phyloP scores from a whole-genome alignment of 2,113 vertebrate species.

The Neolamprologus fasciatus region DNA sequence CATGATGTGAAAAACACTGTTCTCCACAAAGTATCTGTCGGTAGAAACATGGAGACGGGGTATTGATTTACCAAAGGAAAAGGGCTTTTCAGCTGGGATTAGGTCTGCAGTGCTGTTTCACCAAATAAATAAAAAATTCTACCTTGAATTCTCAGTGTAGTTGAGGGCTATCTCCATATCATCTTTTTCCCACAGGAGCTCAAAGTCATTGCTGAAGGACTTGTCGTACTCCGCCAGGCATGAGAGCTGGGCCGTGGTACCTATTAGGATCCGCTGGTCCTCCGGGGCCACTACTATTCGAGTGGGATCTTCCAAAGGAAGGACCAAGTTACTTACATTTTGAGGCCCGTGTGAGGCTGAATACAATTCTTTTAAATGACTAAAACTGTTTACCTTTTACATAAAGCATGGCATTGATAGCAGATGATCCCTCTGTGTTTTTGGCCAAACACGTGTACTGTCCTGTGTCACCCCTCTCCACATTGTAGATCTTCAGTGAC shows the following conservation, averaged over 20 bases:
- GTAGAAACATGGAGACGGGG: neutral
- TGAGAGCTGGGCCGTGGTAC: constrained; percentile 74
- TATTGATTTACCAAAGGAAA: constrained; percentile 14
- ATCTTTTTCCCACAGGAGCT: constrained; percentile 86
- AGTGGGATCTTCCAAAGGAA: constrained; percentile 79
- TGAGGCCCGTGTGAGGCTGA: neutral
- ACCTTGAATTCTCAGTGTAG: constrained; percentile 78
- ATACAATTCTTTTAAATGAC: neutral
- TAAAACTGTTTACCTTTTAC: constrained; percentile 78
- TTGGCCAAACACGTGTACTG: constrained; percentile 82
- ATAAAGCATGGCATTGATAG: constrained; percentile 77
- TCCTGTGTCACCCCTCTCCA: constrained; percentile 74
- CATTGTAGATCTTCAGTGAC: constrained; percentile 76
- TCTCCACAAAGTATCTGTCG: constrained; percentile 72
- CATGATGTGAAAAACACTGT: constrained; percentile 77
- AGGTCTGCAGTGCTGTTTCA: neutral
- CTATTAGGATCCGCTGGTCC: constrained; percentile 75
- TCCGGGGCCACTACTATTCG: constrained; percentile 73
- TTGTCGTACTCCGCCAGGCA: constrained; percentile 82
- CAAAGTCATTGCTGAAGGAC: constrained; percentile 79
- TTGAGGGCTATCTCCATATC: constrained; percentile 72
- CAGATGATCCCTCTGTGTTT: constrained; percentile 79
- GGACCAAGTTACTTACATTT: constrained; percentile 14
- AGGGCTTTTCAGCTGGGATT: neutral
- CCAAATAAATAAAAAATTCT: neutral